Base-by-base conservation (phyloP, 2,113 vertebrate species). In the Ancistrus triradiatus region DNA sequence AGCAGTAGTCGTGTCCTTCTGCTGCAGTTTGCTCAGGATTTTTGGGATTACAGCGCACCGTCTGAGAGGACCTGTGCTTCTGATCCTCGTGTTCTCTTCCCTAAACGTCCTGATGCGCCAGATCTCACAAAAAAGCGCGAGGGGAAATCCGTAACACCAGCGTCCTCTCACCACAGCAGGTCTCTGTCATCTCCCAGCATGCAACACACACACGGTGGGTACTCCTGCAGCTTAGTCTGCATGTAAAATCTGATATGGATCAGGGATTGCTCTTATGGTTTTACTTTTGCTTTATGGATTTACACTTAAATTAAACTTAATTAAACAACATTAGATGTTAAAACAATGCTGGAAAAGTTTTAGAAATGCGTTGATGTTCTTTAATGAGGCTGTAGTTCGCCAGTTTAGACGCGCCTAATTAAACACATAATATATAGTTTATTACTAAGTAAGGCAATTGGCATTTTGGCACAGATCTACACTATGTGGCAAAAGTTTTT, bases 171-270 rank as follows among this genome's bases (percentile, higher is more conserved):
- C 11, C 38, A 42, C 38, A n/a, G 11, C 6, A n/a, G 38, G 13
- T n/a, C n/a, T 15, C 7, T 38, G 2, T 38, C 35, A 11, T 4
- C 35, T 38, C 13, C 35, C 35, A 47, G 18, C 50, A 68, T 7
- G 10, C 61, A 56, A 22, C 35, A 0, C 1, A 4, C 68, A 28
- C 57, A 48, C 62, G 74, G 77, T 78, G 61, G 4, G 53, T 38
- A 27, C n/a, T 43, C 18, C 40, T 1, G 4, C 13, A 3, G 35
- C 11, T 4, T 7, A 10, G 27, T 31, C 7, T 7, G 27, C 3
- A 4, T 31, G 3, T 31, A 3, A 31, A 7, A 31, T 31, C 7
- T 3, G 3, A 31, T 7, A 31, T 4, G 7, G 10, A 43, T 33
- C 33, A 28, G 48, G 46, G 2, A 10, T 0, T 8, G 18, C 10